Conservation (phyloP, 2,797 vertebrate species). For the Myripristis jacobus region DNA sequence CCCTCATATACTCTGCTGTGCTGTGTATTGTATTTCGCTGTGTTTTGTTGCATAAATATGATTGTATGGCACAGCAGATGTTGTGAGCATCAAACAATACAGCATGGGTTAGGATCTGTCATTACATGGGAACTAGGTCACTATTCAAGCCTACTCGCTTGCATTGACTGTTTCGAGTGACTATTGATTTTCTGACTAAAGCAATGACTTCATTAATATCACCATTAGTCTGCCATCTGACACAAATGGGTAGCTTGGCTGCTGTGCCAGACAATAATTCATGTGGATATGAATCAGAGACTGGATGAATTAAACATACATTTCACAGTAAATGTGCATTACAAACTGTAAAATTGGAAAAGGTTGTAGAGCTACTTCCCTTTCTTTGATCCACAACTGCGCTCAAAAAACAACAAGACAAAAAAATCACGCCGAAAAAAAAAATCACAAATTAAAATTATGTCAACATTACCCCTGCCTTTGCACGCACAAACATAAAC, state of each 20-base stretch:
- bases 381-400: constrained; percentile 22
- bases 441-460: constrained; percentile 26
- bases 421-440: constrained; percentile 6
- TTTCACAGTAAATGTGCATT: constrained; percentile 68
- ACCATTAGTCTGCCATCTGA: constrained; percentile 85
- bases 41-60: constrained; percentile 68
- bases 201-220: constrained; percentile 89
- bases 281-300: constrained; percentile 69
- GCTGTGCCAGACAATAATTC: constrained; percentile 73
- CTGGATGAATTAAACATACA: constrained; percentile 74
- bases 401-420: constrained; percentile 40
- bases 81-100: constrained; percentile 76
- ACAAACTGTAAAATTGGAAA: constrained; percentile 53
- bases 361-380: constrained; percentile 30
- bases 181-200: constrained; percentile 88
- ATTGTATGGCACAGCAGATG: constrained; percentile 76
- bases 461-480: constrained; percentile 50
- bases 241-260: constrained; percentile 78
- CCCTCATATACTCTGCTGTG: constrained; percentile 40
- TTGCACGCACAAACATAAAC: constrained; percentile 58
- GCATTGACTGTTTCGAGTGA: constrained; percentile 81
- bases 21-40: constrained; percentile 56
- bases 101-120: constrained; percentile 72
- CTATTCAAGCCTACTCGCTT: constrained; percentile 77
- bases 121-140: constrained; percentile 85